Base-by-base conservation (phyloP, 2,113 vertebrate genomes). In the Vireo altiloquus region DNA sequence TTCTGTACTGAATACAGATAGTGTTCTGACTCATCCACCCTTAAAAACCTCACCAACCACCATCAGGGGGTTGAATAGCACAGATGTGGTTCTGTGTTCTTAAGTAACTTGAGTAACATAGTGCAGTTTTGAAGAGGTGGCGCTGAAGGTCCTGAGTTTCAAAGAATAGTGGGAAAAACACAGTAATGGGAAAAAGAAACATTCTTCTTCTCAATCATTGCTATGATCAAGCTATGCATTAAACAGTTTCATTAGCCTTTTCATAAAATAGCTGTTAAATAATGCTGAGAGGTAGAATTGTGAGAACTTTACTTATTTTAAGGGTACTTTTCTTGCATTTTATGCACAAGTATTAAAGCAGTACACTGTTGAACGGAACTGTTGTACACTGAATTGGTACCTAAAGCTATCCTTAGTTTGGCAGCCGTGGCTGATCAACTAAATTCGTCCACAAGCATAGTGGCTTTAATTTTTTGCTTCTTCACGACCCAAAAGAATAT, bases 21-120 rank as follows among this genome's bases (percentile, higher is more conserved):
- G 64, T 94, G 92, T 96, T 96, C 90, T 93, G 90, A 92, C 89
- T 94, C 88, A 89, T 52, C 89, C 78, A 87, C 53, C 87, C 83
- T 91, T 88, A 87, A 90, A 96, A 87, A 83, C 60, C 40, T 87
- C 78, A 65, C 44, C 60, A 70, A 37, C 76, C 46, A 81, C 56
- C 68, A 49, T 77, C 46, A 66, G 61, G 70, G 56, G 47, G 44
- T 53, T 89, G 82, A 94, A 68, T 37, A 96, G 60, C 76, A 81
- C 72, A 95, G 88, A 89, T 89, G 64, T 90, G 31, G 33, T 80
- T 95, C 89, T 85, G 79, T 88, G 70, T 77, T 93, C 80, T 89
- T 87, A 76, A 85, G 75, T 95, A 95, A 95, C 72, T 74, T 71
- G 76, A 94, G 88, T 72, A 86, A 61, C 25, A 25, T 18, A 89